Conservation (phyloP, 2,888 invertebrate genomes). For the Drosophila falleni region DNA sequence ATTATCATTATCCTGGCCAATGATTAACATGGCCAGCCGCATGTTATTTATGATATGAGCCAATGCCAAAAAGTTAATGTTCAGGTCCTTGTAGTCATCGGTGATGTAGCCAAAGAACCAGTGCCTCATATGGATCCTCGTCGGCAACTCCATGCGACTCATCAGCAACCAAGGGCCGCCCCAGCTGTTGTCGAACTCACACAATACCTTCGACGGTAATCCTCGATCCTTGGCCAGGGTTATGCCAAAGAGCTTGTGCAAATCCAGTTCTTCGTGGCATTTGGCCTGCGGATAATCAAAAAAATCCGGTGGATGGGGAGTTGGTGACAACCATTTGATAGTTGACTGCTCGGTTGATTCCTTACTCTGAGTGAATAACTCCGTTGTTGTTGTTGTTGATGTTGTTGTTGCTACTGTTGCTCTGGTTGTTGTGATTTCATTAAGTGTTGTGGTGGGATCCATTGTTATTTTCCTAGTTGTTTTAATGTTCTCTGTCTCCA, state of each 20-base stretch:
- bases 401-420: not conserved
- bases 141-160: constrained; percentile 59
- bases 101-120: constrained; percentile 66
- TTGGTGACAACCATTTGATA: constrained; percentile 12
- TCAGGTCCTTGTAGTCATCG: constrained; percentile 60
- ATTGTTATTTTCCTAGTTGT: not conserved
- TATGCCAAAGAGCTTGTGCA: constrained; percentile 61
- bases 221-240: constrained; percentile 49
- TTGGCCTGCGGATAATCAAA: constrained; percentile 57
- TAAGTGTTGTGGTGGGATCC: not conserved
- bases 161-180: constrained; percentile 63
- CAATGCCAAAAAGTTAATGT: constrained; percentile 58
- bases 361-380: not conserved
- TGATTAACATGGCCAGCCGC: constrained; percentile 60
- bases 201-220: constrained; percentile 53
- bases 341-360: constrained; percentile 3
- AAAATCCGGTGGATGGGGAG: constrained; percentile 47
- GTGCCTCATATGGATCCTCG: constrained; percentile 56
- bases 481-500: not conserved
- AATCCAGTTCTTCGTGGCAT: constrained; percentile 51
- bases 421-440: not conserved
- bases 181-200: constrained; percentile 55
- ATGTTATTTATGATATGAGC: constrained; percentile 58
- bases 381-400: not conserved
- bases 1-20: constrained; percentile 62